phyloP scores from a whole-genome alignment of 64 coral and sea anemone genomes.

The Trachythela sp. region DNA sequence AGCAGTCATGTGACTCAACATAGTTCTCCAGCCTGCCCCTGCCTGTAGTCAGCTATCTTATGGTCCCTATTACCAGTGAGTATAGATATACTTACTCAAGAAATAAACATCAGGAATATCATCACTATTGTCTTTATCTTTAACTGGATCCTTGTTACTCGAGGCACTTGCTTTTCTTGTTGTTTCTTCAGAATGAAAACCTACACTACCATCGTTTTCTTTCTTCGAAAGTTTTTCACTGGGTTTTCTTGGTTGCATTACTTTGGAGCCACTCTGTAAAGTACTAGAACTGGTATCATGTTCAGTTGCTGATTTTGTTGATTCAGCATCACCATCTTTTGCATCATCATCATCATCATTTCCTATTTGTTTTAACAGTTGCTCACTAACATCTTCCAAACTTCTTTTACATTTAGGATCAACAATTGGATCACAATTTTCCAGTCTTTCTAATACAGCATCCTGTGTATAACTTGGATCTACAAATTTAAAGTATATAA shows the following conservation, averaged over 20 bases:
- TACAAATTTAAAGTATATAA: background rate
- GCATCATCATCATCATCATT: background rate
- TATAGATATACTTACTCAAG: background rate
- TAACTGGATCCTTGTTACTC: background rate
- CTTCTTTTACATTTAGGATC: background rate
- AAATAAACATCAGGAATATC: conserved; percentile 5
- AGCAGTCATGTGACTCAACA: too few relatives aligned
- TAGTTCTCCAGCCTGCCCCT: too few relatives aligned
- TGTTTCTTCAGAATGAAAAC: background rate
- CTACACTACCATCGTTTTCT: background rate
- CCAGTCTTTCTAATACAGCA: background rate
- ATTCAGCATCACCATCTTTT: background rate
- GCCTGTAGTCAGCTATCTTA: too few relatives aligned
- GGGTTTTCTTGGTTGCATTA: background rate
- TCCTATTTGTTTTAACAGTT: background rate
- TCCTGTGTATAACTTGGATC: background rate
- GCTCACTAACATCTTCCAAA: background rate
- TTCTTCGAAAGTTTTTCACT: background rate
- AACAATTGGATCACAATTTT: background rate
- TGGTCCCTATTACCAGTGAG: too few relatives aligned
- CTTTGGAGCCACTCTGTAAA: background rate
- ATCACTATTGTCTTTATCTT: background rate
- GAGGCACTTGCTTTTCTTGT: background rate
- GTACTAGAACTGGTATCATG: background rate
- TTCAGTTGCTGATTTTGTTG: background rate